Percentiles rank a stretch among this genome's conserved stretches.
phyloP scores from a whole-genome alignment of 2,113 vertebrate species.

The Todiramphus saurophagus region DNA sequence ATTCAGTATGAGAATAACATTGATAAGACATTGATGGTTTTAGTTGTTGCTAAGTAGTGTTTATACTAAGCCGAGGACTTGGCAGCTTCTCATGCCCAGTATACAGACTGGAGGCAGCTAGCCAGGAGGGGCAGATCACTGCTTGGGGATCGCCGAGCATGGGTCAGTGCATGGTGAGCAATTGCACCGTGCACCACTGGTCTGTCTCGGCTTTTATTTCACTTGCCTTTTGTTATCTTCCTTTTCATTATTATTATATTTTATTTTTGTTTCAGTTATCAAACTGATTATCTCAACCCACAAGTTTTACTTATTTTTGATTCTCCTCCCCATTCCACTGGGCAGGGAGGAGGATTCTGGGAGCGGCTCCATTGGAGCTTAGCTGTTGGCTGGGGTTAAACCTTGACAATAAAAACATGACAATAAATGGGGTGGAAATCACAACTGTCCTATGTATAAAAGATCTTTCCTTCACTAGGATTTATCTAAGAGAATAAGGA shows the following conservation, averaged over 20 bases:
- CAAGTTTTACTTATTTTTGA: neutral
- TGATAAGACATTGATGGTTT: neutral
- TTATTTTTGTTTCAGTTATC: neutral
- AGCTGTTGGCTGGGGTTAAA: neutral
- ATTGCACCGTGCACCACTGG: neutral
- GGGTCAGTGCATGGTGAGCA: neutral
- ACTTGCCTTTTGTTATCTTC: neutral
- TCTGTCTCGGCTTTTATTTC: neutral
- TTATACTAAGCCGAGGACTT: neutral
- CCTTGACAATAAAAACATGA: neutral
- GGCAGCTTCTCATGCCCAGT: neutral
- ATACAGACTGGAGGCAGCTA: neutral
- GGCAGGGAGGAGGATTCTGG: neutral
- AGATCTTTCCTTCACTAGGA: neutral
- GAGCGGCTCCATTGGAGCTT: neutral
- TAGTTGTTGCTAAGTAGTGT: neutral
- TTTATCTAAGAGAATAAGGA: neutral
- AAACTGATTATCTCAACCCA: neutral
- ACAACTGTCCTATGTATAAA: neutral
- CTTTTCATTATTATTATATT: neutral
- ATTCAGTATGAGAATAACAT: neutral
- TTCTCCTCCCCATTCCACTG: neutral
- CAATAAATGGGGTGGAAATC: neutral
- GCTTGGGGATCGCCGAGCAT: neutral
- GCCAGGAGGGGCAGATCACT: neutral